Base-by-base conservation (phyloP, 2,797 vertebrate genomes). In the Knipowitschia caucasica region DNA sequence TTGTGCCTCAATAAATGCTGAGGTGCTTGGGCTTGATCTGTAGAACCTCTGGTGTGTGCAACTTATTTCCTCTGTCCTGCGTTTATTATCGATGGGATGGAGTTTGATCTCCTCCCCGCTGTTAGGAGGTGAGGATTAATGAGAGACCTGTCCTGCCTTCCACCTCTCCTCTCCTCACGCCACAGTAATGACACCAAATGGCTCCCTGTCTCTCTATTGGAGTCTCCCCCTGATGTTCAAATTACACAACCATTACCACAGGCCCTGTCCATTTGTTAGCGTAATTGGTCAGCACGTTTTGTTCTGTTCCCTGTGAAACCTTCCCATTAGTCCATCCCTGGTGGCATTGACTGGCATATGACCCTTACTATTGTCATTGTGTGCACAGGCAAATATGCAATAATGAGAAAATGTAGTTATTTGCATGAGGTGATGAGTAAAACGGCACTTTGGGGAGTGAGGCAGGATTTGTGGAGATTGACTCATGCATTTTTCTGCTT, bases 191-290 rank as follows among this genome's bases (percentile, higher is more conserved):
- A 72, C 73, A 73, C 50, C 66, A 81, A 82, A 81, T 78, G 71
- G 71, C 75, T 43, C 69, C 54, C 61, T 52, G 15, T 58, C 63
- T 59, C 67, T 30, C 5, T 4, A 53, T 66, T 66, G 15, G 0
- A 62, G 66, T 65, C 74, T 42, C 26, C 44, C 67, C 64, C 73
- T 67, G 74, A 77, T 78, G 84, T 77, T 74, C 36, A 76, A 73
- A 85, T 80, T 69, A 70, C 62, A 58, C 50, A 8, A 50, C 66
- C 71, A 80, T 85, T 86, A 82, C 71, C 33, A 27, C 60, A 69
- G 67, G 62, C 73, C 66, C 78, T 62, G 53, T 81, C 68, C 77
- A 80, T 88, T 86, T 84, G 78, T 84, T 73, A 67, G 66, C 35
- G 51, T 85, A 87, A 88, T 88, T 83, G 78, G 68, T 53, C 43